phyloP scores from a whole-genome alignment of 2,113 vertebrate species.

The Alces alces region DNA sequence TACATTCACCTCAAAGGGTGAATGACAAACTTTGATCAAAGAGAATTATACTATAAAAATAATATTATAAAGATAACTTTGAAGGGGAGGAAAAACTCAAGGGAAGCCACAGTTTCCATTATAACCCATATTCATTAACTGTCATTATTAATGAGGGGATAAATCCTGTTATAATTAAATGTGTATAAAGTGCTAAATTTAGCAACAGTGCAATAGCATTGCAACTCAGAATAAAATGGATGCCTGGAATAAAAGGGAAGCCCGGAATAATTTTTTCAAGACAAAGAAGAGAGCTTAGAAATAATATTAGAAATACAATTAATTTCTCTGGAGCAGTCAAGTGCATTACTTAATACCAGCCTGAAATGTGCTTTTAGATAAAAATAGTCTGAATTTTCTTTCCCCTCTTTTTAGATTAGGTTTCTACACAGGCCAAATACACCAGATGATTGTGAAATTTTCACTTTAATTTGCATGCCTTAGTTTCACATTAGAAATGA shows the following conservation, averaged over 20 bases:
- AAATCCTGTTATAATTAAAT: not conserved
- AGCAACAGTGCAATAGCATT: not conserved
- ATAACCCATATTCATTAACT: slow-evolving; percentile 8
- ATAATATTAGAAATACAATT: slow-evolving; percentile 22
- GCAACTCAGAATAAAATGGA: slow-evolving; percentile 32
- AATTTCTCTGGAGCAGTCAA: not conserved
- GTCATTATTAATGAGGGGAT: slow-evolving; percentile 6
- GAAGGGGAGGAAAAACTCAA: not conserved
- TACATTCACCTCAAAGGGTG: not conserved
- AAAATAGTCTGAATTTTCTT: not conserved
- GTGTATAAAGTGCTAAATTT: not conserved
- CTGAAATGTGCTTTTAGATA: slow-evolving; percentile 24
- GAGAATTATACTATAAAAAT: not conserved
- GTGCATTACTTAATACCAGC: not conserved
- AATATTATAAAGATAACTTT: slow-evolving; percentile 16
- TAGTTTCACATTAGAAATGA: slow-evolving; percentile 12
- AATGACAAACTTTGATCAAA: slow-evolving; percentile 16
- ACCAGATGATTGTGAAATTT: slow-evolving; percentile 32
- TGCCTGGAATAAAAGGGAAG: not conserved
- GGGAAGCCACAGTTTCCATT: slow-evolving; percentile 1
- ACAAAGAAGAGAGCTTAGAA: not conserved
- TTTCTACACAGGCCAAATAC: slow-evolving; percentile 23
- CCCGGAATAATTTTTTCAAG: slow-evolving; percentile 1
- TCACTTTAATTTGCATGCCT: slow-evolving; percentile 30
- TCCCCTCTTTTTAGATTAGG: not conserved